Conservation (phyloP, 2,797 vertebrate species). For the Champsocephalus esox region DNA sequence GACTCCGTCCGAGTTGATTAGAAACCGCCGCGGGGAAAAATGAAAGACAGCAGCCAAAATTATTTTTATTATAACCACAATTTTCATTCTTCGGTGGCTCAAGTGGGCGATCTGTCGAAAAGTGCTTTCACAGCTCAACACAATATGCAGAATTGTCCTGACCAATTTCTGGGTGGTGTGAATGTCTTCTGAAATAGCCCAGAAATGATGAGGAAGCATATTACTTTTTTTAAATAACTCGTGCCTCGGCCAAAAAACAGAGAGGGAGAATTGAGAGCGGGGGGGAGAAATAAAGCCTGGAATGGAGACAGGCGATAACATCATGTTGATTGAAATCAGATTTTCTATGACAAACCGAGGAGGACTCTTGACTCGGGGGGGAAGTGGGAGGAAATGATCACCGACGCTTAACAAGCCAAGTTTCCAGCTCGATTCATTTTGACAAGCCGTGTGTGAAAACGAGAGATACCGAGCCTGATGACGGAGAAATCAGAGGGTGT, state of each 20-base stretch:
- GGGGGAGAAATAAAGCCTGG: conserved; percentile 49
- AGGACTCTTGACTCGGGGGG: conserved; percentile 45
- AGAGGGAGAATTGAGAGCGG: conserved; percentile 28
- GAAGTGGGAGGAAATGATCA: conserved; percentile 63
- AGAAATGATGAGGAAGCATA: conserved; percentile 80
- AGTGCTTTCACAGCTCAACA: conserved; percentile 67
- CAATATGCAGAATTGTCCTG: conserved; percentile 77
- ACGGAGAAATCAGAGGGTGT: conserved; percentile 41
- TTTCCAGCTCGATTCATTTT: conserved; percentile 60
- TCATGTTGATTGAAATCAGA: conserved; percentile 78
- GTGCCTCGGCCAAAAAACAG: conserved; percentile 56
- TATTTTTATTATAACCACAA: conserved; percentile 78
- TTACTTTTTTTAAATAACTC: conserved; percentile 77
- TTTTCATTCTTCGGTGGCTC: conserved; percentile 79
- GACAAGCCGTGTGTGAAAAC: conserved; percentile 47
- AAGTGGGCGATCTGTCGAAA: conserved; percentile 69
- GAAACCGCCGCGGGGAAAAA: conserved; percentile 72
- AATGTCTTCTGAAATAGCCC: conserved; percentile 77
- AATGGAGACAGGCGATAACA: conserved; percentile 73
- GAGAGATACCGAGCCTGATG: conserved; percentile 32
- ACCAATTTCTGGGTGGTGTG: conserved; percentile 67
- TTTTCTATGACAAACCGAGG: conserved; percentile 70
- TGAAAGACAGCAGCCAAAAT: conserved; percentile 73
- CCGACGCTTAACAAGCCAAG: conserved; percentile 58
- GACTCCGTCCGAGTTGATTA: conserved; percentile 77